Evolutionary conservation across 2,113 vertebrate species (phyloP), one percentile per base, ranked within the genome.

Genomic region (Hoplias malabaricus): DNA sequence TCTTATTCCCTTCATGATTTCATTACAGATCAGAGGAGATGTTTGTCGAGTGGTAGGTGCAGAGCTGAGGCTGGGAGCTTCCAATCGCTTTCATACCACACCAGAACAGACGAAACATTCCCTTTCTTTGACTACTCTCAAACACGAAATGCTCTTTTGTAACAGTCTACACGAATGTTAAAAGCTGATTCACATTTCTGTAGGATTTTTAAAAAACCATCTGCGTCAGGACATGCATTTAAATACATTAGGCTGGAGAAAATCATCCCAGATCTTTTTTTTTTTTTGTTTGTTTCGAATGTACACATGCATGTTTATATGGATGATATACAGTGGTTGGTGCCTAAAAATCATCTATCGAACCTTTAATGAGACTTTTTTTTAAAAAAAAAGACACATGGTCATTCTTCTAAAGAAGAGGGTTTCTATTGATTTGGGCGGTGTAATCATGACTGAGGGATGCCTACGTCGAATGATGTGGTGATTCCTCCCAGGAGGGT

Each of bases 131-230:
- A 65, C 14, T 48, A 43, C n/a, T 14, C 38, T 33, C 36, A 56
- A n/a, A 73, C 54, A 80, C 34, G 3, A 33, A 16, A 31, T 46
- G 23, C 57, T 62, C 63, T 43, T 56, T 36, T 36, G 16, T 36
- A 36, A 82, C 56, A 72, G 40, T 72, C 75, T 21, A 38, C 7
- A 46, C 53, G 12, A n/a, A 48, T 14, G 0, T 25, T 29, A 63
- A 73, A 33, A 34, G 25, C 6, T 1, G 8, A 68, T 79, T 79
- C 48, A 73, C 70, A 79, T 79, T 79, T 71, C 53, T 4, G 33
- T 27, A 48, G 69, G 63, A 43, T 27, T 54, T 36, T 69, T 73
- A 25, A 54, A 43, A 54, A 42, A 42, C 61, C 25, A 40, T 38
- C 57, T 71, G 65, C 43, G 5, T 38, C 38, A 42, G 65, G 71